A percentile compares a stretch with the other conserved stretches of the same genome.
Conservation (phyloP, 2,113 vertebrate species). For the Hypanus sabinus region DNA sequence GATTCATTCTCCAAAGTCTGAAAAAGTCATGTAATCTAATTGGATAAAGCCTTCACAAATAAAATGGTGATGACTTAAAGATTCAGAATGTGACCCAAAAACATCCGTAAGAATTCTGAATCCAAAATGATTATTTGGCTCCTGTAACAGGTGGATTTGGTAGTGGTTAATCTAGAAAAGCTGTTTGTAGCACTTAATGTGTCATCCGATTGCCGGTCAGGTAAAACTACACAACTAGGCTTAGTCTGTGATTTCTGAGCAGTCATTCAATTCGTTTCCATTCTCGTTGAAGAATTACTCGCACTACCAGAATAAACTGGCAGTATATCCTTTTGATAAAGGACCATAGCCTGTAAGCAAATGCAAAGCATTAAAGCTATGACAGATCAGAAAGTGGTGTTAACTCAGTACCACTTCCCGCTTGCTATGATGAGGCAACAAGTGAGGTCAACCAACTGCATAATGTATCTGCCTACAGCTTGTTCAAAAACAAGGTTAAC, state of each 20-base stretch:
- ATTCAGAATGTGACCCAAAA: neutral
- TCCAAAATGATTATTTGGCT: neutral
- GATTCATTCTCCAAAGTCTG: neutral
- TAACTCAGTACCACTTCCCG: neutral
- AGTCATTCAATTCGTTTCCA: neutral
- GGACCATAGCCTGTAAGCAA: neutral
- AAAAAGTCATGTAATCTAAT: neutral
- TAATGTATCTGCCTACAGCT: neutral
- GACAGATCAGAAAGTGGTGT: neutral
- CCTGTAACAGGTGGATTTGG: neutral
- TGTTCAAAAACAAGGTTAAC: neutral
- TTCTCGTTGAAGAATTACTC: neutral
- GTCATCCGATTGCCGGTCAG: neutral
- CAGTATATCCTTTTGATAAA: neutral
- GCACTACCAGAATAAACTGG: neutral
- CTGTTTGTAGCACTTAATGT: neutral
- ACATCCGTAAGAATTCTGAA: neutral
- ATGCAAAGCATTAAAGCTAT: neutral
- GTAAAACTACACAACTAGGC: neutral
- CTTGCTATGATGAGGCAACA: neutral
- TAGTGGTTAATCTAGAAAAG: conserved; percentile 9
- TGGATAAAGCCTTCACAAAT: neutral
- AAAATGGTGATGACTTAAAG: neutral
- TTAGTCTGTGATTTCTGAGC: neutral
- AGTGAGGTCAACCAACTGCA: neutral